These are phyloP conservation scores for Uloborus diversus DNA, from an alignment of 1,140 invertebrate genomes.

Conservation along the genomic window DNA sequence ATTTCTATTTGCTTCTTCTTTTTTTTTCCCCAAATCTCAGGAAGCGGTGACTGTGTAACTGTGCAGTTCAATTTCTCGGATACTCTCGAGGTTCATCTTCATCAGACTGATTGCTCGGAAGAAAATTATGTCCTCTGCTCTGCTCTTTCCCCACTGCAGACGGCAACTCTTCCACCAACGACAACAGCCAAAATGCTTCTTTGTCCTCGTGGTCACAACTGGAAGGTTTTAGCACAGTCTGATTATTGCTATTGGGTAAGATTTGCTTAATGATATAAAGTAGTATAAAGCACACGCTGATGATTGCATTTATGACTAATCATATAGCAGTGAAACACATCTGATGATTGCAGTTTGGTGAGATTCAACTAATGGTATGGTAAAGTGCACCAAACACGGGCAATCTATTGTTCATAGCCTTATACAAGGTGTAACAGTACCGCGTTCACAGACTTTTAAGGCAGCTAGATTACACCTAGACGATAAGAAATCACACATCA, in stretches of 20 bases:
- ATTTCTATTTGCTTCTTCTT: too few relatives aligned
- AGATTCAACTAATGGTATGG: neutral
- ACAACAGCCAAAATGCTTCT: neutral
- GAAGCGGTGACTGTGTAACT: constrained; percentile 5
- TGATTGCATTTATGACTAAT: neutral
- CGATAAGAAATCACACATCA: too few relatives aligned
- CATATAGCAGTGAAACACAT: neutral
- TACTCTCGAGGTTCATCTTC: neutral
- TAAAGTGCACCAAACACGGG: neutral
- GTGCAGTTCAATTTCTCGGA: neutral
- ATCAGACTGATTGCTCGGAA: constrained; percentile 12
- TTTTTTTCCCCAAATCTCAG: neutral
- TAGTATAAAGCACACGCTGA: neutral
- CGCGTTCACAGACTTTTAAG: too few relatives aligned
- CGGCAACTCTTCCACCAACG: neutral
- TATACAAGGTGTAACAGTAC: neutral
- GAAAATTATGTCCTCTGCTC: constrained; percentile 1
- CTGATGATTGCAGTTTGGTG: neutral
- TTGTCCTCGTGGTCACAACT: constrained; percentile 15
- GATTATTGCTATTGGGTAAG: constrained; percentile 17
- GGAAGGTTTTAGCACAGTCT: neutral
- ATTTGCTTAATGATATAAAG: neutral
- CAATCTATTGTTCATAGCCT: neutral
- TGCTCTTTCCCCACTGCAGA: neutral
- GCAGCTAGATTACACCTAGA: too few relatives aligned